Evolutionary conservation across 2,888 invertebrate species (phyloP).

Genomic region (Apocheima hispidaria): DNA sequence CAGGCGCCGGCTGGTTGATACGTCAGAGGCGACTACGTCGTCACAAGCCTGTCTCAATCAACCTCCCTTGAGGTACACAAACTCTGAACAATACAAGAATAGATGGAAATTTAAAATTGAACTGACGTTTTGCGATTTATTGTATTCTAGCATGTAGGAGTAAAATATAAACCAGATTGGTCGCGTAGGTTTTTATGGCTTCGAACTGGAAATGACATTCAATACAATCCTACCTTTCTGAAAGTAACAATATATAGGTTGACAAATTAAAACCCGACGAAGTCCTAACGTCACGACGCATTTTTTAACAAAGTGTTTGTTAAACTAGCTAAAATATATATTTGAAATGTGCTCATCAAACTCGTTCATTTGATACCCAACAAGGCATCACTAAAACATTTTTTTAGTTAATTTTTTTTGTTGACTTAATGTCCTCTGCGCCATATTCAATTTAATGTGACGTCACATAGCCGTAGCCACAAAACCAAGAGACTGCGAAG

Average conservation of each 20-base stretch:
- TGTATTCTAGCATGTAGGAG: not conserved
- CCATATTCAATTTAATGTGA: no score
- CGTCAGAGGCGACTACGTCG: conserved; percentile 77
- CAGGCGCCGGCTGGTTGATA: conserved; percentile 66
- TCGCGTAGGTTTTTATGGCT: conserved; percentile 12
- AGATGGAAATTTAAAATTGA: conserved; percentile 16
- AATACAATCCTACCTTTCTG: not conserved
- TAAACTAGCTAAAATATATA: no score
- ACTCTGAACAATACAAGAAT: conserved; percentile 27
- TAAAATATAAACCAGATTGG: conserved; percentile 15
- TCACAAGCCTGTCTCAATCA: conserved; percentile 58
- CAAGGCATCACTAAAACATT: no score
- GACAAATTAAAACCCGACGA: no score
- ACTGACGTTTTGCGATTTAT: not conserved
- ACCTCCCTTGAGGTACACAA: conserved; percentile 51
- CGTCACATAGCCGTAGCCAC: no score
- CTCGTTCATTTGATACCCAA: no score
- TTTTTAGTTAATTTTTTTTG: no score
- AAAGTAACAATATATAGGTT: not conserved
- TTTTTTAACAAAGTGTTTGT: no score
- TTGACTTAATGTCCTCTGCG: no score
- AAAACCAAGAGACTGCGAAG: no score
- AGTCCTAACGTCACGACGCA: no score
- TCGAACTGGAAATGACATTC: conserved; percentile 2
- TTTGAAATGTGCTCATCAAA: no score